Conservation (phyloP, 2,888 invertebrate genomes). For the Autographa pulchrina region DNA sequence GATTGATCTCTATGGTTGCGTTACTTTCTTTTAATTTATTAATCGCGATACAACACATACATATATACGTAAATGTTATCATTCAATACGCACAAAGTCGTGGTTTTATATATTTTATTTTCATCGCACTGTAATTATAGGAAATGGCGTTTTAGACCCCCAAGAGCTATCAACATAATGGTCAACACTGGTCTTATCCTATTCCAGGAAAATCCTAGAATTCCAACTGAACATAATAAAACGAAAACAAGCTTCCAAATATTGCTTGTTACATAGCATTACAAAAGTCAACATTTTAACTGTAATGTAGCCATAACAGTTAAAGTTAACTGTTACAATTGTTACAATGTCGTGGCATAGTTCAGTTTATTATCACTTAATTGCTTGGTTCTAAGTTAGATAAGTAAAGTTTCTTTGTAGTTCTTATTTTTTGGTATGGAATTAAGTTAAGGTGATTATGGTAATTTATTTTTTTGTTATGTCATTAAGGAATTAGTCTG, state of each 20-base stretch:
- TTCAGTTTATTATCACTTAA: slow-evolving; percentile 57
- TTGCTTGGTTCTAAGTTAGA: slow-evolving; percentile 42
- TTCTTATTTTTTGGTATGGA: slow-evolving; percentile 13
- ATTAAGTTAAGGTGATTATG: slow-evolving; percentile 13
- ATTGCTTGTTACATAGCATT: slow-evolving; percentile 33
- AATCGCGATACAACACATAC: too few species aligned
- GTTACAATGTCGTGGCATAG: slow-evolving; percentile 44
- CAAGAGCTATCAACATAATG: neutral
- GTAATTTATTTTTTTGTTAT: too few species aligned
- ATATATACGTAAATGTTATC: too few species aligned
- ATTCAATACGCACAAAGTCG: too few species aligned
- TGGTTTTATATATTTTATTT: too few species aligned
- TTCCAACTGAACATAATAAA: neutral
- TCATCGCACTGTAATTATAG: too few species aligned
- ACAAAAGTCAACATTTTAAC: slow-evolving; percentile 48
- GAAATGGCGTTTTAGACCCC: neutral
- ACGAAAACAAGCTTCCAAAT: slow-evolving; percentile 14
- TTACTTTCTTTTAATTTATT: too few species aligned
- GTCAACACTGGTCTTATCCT: neutral
- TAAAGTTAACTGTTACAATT: slow-evolving; percentile 44
- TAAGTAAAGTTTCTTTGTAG: slow-evolving; percentile 32
- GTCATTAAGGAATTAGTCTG: too few species aligned
- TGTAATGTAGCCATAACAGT: slow-evolving; percentile 55
- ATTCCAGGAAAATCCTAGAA: neutral
- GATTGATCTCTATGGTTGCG: too few species aligned